These are phyloP conservation scores for Notocelia uddmanniana DNA, from an alignment of 2,888 invertebrate species.

Conservation along the genomic window DNA sequence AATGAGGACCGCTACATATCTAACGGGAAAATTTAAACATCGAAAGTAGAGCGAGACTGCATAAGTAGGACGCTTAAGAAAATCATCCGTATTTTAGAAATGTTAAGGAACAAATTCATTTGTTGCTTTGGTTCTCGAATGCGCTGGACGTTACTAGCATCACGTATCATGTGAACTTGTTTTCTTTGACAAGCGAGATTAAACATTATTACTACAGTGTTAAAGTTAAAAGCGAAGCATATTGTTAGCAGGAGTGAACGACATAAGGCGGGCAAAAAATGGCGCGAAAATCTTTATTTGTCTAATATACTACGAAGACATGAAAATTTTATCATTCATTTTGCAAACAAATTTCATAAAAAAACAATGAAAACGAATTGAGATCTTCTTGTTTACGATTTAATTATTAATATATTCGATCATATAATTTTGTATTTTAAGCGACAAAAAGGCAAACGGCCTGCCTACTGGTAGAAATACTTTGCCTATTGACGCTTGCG, in stretches of 20 bases:
- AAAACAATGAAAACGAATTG: too few species aligned
- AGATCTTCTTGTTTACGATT: too few species aligned
- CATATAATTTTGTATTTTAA: too few species aligned
- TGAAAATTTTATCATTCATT: too few species aligned
- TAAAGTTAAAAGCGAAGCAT: neutral
- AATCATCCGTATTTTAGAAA: neutral
- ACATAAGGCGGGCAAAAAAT: conserved; percentile 17
- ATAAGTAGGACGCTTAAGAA: neutral
- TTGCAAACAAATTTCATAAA: too few species aligned
- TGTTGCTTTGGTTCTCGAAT: neutral
- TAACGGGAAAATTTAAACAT: conserved; percentile 45
- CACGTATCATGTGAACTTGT: conserved; percentile 29
- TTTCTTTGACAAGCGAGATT: neutral
- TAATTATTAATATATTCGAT: too few species aligned
- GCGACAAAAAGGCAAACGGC: too few species aligned
- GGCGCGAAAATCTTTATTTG: conserved; percentile 18
- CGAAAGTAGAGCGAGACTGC: conserved; percentile 42
- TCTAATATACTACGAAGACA: conserved; percentile 6
- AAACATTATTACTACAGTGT: neutral
- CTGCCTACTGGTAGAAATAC: too few species aligned
- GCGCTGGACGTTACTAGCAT: conserved; percentile 26
- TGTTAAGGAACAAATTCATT: neutral
- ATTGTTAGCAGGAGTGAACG: conserved; percentile 6
- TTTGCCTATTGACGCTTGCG: too few species aligned
- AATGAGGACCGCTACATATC: conserved; percentile 37